Evolutionary conservation across 2,797 vertebrate species (phyloP), one percentile per base, ranked within the genome.

Genomic region (Oreortyx pictus): DNA sequence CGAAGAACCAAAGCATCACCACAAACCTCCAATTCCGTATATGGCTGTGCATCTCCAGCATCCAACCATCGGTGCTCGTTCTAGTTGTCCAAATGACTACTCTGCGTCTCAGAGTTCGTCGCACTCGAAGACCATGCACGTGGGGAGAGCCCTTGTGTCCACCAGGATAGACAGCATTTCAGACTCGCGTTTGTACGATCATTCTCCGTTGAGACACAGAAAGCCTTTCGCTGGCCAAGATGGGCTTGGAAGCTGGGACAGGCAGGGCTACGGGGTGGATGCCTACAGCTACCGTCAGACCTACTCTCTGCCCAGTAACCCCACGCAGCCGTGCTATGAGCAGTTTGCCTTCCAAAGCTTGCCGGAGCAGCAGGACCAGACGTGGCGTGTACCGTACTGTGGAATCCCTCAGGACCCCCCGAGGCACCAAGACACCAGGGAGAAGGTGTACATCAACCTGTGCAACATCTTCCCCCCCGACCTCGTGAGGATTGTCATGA

Each of bases 401-500:
- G 98, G 96, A 9, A 78, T 97, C 20, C 97, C 97, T 1, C 97
- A 97, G 5, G 98, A 99, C 4, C 98, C 98, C 13, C 98, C 98
- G 2, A 96, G 97, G 88, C 98, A 98, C 50, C 98, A 97, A 12
- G 98, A 99, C 95, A 96, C 85, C 59, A 97, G 99, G 75, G 99
- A 99, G 95, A 99, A 99, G 93, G 97, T 98, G 81, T 99, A 98
- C 72, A 54, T 98, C 87, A 99, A 99, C 96, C 96, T 99, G 95
- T 99, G 99, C 90, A 99, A 99, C 98, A 99, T 99, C 97, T 99
- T 99, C 87, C 99, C 99, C 14, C 95, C 98, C 0, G 98, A 99
- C 79, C 98, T 99, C 14, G 99, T 99, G 96, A 98, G 98, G 84
- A 97, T 98, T 2, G 99, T 99, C 78, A 99, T 99, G 99, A 98